Conservation (phyloP, 1,140 invertebrate species). For the Orius insidiosus region DNA sequence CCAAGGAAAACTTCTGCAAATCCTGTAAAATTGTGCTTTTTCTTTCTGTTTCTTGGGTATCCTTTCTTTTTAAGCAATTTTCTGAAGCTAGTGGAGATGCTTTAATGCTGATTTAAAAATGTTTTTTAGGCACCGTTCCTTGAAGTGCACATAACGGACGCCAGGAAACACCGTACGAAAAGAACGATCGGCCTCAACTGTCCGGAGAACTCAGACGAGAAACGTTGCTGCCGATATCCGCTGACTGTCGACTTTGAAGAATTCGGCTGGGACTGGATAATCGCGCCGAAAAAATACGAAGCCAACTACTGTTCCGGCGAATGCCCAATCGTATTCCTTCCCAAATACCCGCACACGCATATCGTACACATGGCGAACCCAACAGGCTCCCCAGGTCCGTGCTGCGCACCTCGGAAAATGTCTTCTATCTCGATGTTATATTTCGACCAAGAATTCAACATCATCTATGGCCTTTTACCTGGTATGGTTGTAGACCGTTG, state of each 20-base stretch:
- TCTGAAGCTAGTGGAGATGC: no score
- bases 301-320: slow-evolving; percentile 94
- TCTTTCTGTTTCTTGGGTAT: no score
- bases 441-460: slow-evolving; percentile 73
- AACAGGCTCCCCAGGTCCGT: slow-evolving; percentile 58
- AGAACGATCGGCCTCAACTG: slow-evolving; percentile 63
- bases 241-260: slow-evolving; percentile 90
- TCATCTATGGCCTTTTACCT: slow-evolving; percentile 72
- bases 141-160: slow-evolving; percentile 51
- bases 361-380: slow-evolving; percentile 60
- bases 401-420: slow-evolving; percentile 77
- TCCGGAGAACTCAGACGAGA: slow-evolving; percentile 56
- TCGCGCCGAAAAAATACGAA: slow-evolving; percentile 87
- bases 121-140: slow-evolving; percentile 57
- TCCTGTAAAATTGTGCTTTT: no score
- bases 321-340: slow-evolving; percentile 76
- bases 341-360: slow-evolving; percentile 86
- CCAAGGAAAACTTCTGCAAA: no score
- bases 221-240: slow-evolving; percentile 74
- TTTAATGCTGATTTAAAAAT: no score
- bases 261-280: slow-evolving; percentile 97
- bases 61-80: no score
- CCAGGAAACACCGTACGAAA: slow-evolving; percentile 41
- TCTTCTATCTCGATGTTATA: slow-evolving; percentile 84
- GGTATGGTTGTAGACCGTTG: slow-evolving; percentile 88